phyloP scores from a whole-genome alignment of 1,140 invertebrate species.

The Heliothis subflexa region DNA sequence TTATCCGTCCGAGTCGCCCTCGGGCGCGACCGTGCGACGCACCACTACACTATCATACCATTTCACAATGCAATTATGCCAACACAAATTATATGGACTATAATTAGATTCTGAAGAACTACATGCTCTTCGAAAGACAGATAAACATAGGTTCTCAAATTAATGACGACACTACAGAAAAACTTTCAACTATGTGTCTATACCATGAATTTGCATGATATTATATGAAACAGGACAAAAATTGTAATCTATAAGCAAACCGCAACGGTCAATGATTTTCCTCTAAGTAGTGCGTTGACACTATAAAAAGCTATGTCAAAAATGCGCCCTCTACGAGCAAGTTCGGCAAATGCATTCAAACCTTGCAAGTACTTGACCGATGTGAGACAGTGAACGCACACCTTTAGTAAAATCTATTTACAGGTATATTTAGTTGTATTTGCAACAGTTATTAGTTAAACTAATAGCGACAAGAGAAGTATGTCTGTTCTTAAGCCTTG shows the following conservation, averaged over 20 bases:
- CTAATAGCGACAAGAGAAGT: conserved; percentile 36
- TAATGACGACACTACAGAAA: conserved; percentile 9
- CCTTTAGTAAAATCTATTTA: conserved; percentile 11
- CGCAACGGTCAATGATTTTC: too few species aligned
- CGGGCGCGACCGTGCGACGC: conserved; percentile 53
- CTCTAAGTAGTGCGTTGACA: too few species aligned
- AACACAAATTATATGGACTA: conserved; percentile 31
- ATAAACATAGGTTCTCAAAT: conserved; percentile 20
- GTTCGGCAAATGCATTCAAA: too few species aligned
- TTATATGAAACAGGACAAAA: neutral
- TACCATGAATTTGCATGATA: neutral
- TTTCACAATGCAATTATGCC: conserved; percentile 47
- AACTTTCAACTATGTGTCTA: conserved; percentile 1
- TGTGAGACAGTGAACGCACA: too few species aligned
- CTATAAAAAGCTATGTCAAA: too few species aligned
- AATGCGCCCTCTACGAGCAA: too few species aligned
- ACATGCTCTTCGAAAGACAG: conserved; percentile 21
- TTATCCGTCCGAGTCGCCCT: conserved; percentile 64
- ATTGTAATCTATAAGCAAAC: too few species aligned
- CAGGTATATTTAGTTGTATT: conserved; percentile 39
- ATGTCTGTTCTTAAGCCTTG: conserved; percentile 43
- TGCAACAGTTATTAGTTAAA: conserved; percentile 41
- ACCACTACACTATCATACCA: conserved; percentile 38
- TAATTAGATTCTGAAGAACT: conserved; percentile 33
- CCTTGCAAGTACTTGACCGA: too few species aligned